phyloP scores from a whole-genome alignment of 2,888 invertebrate species.

The Cryptosula pallasiana region DNA sequence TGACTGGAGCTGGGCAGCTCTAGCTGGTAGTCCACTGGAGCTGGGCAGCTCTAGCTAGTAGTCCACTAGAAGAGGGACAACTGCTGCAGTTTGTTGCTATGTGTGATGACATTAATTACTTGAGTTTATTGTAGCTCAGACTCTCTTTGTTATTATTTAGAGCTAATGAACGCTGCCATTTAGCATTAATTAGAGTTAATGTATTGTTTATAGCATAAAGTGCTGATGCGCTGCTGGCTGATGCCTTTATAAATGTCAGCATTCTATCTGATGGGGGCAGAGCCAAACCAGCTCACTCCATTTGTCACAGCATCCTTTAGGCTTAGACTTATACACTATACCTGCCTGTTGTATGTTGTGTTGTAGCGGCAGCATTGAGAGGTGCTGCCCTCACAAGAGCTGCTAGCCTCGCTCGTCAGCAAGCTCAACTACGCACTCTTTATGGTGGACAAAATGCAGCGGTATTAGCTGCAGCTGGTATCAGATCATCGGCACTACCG shows the following conservation, averaged over 20 bases:
- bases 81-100: background rate
- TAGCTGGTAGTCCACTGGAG: too few species aligned
- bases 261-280: too few species aligned
- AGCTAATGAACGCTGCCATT: background rate
- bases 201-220: background rate
- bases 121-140: background rate
- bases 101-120: background rate
- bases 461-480: background rate
- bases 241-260: background rate
- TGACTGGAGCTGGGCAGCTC: too few species aligned
- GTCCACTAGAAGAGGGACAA: background rate
- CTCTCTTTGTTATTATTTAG: background rate
- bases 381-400: conserved; percentile 15
- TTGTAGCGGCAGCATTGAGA: conserved; percentile 21
- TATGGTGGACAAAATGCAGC: conserved; percentile 20
- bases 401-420: background rate
- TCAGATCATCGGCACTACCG: background rate
- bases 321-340: too few species aligned
- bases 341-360: too few species aligned
- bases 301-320: too few species aligned
- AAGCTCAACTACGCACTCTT: background rate
- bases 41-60: too few species aligned
- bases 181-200: background rate
- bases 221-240: background rate
- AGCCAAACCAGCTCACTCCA: too few species aligned